Evolutionary conservation across 2,113 vertebrate species (phyloP), one percentile per base, ranked within the genome.

Genomic region (Nothocercus julius): DNA sequence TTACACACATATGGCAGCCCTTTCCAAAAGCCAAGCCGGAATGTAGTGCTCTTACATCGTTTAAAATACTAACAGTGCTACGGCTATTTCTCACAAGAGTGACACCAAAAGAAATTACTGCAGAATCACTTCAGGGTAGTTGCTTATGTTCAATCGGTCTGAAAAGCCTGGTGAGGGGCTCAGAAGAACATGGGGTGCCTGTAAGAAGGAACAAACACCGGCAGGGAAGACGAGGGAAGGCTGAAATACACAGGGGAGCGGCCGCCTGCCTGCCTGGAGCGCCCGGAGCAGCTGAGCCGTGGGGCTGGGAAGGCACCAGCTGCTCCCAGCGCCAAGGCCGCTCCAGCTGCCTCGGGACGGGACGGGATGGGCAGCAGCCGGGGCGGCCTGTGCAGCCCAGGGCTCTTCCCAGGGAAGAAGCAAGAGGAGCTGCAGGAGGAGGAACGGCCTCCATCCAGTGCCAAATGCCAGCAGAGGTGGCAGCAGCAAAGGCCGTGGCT

Each of bases 281-380:
- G 47, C 32, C 89, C 74, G 44, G 42, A 66, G 17, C 2, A 2
- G 68, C 28, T 38, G 70, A 80, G 42, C 84, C 80, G 30, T 11
- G 40, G 44, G 76, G n/a, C 4, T 1, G 20, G 30, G 49, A 87
- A 83, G 63, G 66, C 79, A 93, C 36, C 85, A 90, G 92, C 85
- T 96, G 82, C 69, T 94, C 45, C 19, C 64, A 74, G 9, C 79
- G 90, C 54, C 53, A 91, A 91, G 95, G 79, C 76, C 59, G 93
- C 76, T 90, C 88, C 75, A 94, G 76, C 61, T 59, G 53, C 25
- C 54, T 63, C 73, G 42, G 8, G 45, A 18, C 45, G 17, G 45
- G 45, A 20, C 45, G 19, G 69, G 53, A 49, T 83, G 14, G 9
- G 24, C n/a, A 92, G 80, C 90, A 95, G 85, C 92, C 87, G 88